Conservation (phyloP, 2,888 invertebrate genomes). For the Archaeoteleia sp. region DNA sequence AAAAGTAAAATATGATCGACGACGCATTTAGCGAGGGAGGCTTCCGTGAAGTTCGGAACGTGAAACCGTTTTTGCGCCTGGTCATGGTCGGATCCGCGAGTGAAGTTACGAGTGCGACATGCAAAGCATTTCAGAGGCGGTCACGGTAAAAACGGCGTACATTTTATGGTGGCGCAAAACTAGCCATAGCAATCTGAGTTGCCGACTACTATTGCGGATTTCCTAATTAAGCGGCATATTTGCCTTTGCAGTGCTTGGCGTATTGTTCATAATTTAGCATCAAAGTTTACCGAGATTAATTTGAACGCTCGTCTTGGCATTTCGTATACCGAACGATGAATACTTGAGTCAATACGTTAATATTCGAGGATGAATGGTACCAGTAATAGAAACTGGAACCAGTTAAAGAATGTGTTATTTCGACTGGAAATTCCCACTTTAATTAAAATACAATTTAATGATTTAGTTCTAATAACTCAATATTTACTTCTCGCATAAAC, state of each 20-base stretch:
- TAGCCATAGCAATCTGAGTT: slow-evolving; percentile 31
- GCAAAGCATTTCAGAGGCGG: slow-evolving; percentile 35
- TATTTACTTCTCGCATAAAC: no score
- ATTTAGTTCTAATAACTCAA: no score
- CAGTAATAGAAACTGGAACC: slow-evolving; percentile 2
- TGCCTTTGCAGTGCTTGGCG: slow-evolving; percentile 50
- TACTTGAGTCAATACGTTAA: slow-evolving; percentile 31
- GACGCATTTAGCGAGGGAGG: slow-evolving; percentile 13
- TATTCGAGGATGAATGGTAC: slow-evolving; percentile 7
- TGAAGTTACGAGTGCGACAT: slow-evolving; percentile 37
- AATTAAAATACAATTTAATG: no score
- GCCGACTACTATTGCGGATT: slow-evolving; percentile 63
- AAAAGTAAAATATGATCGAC: slow-evolving; percentile 31
- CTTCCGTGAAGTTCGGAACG: slow-evolving; percentile 8
- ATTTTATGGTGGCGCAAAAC: slow-evolving; percentile 34
- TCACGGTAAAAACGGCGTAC: slow-evolving; percentile 31
- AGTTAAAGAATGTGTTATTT: no score
- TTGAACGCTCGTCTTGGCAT: slow-evolving; percentile 60
- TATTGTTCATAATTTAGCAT: slow-evolving; percentile 63
- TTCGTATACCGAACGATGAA: slow-evolving; percentile 32
- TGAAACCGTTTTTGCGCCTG: slow-evolving; percentile 13
- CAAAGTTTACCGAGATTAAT: slow-evolving; percentile 64
- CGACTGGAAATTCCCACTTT: no score
- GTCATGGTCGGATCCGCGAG: slow-evolving; percentile 15
- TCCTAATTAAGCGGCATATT: slow-evolving; percentile 65